Evolutionary conservation across 2,797 vertebrate genomes (phyloP), one percentile per base, ranked within the genome.

Genomic region (Acrossocheilus wenchowensis): DNA sequence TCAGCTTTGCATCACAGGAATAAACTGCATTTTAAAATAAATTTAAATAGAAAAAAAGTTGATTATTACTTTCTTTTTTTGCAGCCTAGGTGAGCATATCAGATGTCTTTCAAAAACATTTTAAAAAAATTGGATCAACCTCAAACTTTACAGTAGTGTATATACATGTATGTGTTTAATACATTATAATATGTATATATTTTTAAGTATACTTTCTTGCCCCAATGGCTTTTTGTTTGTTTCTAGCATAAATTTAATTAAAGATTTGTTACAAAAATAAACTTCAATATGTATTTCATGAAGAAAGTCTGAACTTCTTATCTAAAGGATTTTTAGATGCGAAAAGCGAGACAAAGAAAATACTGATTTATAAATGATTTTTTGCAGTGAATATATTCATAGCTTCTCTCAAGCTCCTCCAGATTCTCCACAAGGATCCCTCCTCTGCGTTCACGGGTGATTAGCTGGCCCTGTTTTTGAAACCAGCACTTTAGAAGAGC

Each of bases 401-500:
- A 68, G 82, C 45, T 41, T 84, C 45, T 84, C 62, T 66, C 3
- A 60, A 81, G 66, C 34, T 54, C 66, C 62, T 50, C 79, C n/a
- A 84, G 54, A 64, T 43, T 54, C 60, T 50, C 83, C 52, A 78
- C 64, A 66, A 77, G 57, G 78, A 83, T 66, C 43, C 72, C 77
- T 81, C 75, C 54, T 69, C 45, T 60, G 34, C 54, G 34, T 83
- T 78, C 73, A 43, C 26, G 86, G 60, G 72, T 87, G 66, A 90
- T 88, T 81, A 83, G 82, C 50, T 48, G 48, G 80, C 26, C 68
- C 41, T 75, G 54, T 86, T 78, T 79, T 89, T 75, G 79, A 68
- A 75, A 87, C 82, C 77, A 39, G 72, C 60, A 60, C 71, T 86
- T 82, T 77, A 83, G 74, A 52, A 88, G 64, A 87, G 81, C 39